Evolutionary conservation across 1,140 invertebrate genomes (phyloP).

Genomic region (Mesaphorura yosii): DNA sequence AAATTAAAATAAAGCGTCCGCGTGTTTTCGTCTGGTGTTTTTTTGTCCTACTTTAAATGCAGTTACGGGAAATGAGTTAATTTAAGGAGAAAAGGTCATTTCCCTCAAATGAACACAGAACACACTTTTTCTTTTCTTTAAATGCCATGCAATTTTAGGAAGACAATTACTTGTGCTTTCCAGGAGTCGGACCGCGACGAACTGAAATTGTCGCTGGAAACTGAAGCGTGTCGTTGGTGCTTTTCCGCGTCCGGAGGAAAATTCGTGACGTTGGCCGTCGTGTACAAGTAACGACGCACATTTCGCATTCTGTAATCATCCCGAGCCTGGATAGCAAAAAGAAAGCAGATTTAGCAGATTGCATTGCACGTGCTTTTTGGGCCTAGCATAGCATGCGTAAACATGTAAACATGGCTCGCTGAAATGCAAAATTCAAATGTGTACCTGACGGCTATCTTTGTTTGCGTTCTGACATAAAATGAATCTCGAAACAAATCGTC

Average conservation of each 20-base stretch:
- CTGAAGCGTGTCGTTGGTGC: conserved; percentile 61
- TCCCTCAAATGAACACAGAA: too few relatives aligned
- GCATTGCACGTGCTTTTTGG: too few relatives aligned
- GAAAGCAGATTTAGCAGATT: background rate
- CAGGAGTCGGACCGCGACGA: conserved; percentile 71
- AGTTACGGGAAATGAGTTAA: too few relatives aligned
- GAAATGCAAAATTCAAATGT: too few relatives aligned
- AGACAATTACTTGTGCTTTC: conserved; percentile 38
- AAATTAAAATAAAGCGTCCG: conserved; percentile 5
- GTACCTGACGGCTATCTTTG: too few relatives aligned
- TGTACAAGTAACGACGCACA: conserved; percentile 34
- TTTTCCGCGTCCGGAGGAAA: conserved; percentile 27
- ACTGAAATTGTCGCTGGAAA: conserved; percentile 78
- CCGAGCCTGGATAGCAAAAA: conserved; percentile 26
- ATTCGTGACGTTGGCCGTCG: conserved; percentile 15
- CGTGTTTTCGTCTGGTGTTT: too few relatives aligned
- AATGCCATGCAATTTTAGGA: background rate
- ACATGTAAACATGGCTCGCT: too few relatives aligned
- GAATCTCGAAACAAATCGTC: conserved; percentile 29
- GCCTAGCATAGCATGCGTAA: too few relatives aligned
- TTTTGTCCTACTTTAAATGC: too few relatives aligned
- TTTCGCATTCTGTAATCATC: conserved; percentile 29
- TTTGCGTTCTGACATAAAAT: conserved; percentile 27
- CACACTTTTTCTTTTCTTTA: too few relatives aligned
- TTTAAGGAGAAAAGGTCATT: too few relatives aligned